A percentile compares a stretch with the other conserved stretches of the same genome.
phyloP scores from a whole-genome alignment of 2,797 vertebrate genomes.

The Clarias pachynema region DNA sequence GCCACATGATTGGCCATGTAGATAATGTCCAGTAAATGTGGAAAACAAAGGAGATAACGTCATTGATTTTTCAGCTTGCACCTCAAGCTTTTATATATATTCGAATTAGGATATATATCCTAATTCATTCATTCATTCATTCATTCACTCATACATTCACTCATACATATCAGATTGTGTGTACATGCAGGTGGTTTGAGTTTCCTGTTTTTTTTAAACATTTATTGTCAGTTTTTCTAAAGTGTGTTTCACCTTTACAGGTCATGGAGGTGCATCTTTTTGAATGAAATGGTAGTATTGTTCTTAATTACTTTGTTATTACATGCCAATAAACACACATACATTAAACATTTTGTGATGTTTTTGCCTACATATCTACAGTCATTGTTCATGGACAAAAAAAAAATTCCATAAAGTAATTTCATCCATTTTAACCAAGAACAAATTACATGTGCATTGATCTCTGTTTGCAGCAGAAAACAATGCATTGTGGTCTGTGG shows the following conservation, averaged over 20 bases:
- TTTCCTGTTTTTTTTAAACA: background rate
- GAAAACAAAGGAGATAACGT: background rate
- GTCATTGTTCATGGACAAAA: background rate
- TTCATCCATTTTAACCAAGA: background rate
- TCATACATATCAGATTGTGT: background rate
- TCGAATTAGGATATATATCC: background rate
- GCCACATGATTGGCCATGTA: background rate
- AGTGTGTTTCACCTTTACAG: background rate
- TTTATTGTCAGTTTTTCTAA: background rate
- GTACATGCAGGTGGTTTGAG: background rate
- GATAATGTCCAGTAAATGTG: background rate
- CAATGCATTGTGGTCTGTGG: background rate
- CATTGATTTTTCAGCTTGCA: background rate
- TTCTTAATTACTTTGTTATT: conserved; percentile 1
- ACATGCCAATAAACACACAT: background rate
- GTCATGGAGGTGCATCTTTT: background rate
- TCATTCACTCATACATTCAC: background rate
- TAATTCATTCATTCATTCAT: background rate
- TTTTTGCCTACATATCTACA: background rate
- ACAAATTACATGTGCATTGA: background rate
- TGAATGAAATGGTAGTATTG: background rate
- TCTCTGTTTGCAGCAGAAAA: background rate
- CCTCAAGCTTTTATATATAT: background rate
- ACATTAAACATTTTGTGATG: background rate
- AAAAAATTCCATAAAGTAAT: background rate